phyloP scores from a whole-genome alignment of 2,797 vertebrate genomes.

The Nasua narica region DNA sequence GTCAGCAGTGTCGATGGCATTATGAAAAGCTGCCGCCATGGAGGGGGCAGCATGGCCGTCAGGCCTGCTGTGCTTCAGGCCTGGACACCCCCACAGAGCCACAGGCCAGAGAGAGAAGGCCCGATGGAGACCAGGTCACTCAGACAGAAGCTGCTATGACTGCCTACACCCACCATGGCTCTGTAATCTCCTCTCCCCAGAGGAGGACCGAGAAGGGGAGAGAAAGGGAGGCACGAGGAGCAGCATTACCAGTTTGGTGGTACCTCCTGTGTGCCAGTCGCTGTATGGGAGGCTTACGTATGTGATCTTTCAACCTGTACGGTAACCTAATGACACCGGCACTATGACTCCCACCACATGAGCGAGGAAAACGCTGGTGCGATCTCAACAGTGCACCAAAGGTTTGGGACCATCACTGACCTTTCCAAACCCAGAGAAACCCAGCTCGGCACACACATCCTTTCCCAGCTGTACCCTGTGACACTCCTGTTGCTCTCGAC shows the following conservation, averaged over 20 bases:
- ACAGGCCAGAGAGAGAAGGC: neutral
- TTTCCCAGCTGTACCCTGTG: slow-evolving; percentile 28
- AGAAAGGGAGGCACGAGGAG: neutral
- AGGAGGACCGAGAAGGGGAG: neutral
- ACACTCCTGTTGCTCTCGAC: neutral
- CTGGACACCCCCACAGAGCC: neutral
- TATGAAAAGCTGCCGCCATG: neutral
- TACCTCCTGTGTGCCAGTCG: neutral
- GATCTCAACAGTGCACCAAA: neutral
- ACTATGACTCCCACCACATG: neutral
- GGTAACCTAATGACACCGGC: neutral
- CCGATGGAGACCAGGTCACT: neutral
- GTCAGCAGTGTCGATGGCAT: neutral
- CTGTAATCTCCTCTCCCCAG: neutral
- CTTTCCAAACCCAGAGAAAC: neutral
- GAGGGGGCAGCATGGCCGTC: neutral
- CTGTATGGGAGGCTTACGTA: neutral
- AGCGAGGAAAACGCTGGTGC: neutral
- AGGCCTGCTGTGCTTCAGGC: neutral
- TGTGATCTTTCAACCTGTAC: neutral
- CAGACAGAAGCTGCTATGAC: neutral
- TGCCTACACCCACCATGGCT: neutral
- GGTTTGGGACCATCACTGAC: neutral
- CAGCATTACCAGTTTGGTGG: neutral
- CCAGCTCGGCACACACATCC: neutral